Percentiles rank a stretch among this genome's conserved stretches.
Conservation (phyloP, 2,113 vertebrate species). For the Hemicordylus capensis region DNA sequence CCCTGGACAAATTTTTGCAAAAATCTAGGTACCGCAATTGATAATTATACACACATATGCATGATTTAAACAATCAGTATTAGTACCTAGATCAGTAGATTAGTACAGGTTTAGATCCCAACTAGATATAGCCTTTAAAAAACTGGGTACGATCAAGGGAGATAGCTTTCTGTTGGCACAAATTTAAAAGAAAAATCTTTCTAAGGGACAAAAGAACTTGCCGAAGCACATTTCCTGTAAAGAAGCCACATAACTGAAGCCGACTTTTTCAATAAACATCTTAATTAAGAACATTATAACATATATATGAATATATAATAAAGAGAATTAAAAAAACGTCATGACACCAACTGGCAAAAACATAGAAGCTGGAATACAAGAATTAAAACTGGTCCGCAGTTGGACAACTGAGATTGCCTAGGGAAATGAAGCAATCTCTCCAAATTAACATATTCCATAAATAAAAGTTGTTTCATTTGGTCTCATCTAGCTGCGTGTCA, state of each 20-base stretch:
- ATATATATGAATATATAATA: conserved; percentile 27
- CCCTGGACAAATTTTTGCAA: not conserved
- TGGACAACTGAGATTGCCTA: not conserved
- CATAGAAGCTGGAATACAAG: not conserved
- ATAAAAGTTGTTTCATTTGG: not conserved
- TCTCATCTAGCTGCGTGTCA: not conserved
- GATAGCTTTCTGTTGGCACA: not conserved
- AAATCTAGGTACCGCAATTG: not conserved
- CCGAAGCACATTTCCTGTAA: not conserved
- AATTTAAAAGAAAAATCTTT: not conserved
- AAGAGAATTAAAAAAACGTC: conserved; percentile 10
- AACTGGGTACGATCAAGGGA: not conserved
- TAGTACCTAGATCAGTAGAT: not conserved
- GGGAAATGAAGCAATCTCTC: conserved; percentile 18
- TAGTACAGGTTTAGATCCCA: not conserved
- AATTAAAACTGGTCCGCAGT: not conserved
- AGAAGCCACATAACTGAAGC: not conserved
- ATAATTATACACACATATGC: not conserved
- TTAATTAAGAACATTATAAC: conserved; percentile 58
- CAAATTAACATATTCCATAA: not conserved
- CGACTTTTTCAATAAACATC: not conserved
- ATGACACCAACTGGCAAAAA: not conserved
- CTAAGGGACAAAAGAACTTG: not conserved
- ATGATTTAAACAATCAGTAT: not conserved
- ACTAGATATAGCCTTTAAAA: not conserved